Percentiles rank a stretch among this genome's conserved stretches.
phyloP scores from a whole-genome alignment of 2,113 vertebrate species.

The Pimephales promelas region DNA sequence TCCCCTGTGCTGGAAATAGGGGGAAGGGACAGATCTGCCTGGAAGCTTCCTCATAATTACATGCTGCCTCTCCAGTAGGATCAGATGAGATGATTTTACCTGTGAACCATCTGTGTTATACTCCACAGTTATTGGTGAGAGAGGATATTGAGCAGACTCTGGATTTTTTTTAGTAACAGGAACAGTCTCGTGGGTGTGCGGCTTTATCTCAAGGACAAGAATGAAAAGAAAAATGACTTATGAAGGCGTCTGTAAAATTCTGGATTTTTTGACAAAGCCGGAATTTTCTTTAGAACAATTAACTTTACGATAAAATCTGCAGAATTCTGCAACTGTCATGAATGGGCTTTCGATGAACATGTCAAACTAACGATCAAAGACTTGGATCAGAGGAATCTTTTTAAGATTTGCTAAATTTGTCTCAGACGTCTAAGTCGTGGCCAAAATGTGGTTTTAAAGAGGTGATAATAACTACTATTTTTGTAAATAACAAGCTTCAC shows the following conservation, averaged over 20 bases:
- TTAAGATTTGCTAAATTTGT: too few species aligned
- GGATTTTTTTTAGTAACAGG: slow-evolving; percentile 5
- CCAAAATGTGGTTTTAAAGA: too few species aligned
- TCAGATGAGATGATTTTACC: slow-evolving; percentile 49
- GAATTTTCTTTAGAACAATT: neutral
- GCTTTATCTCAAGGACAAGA: slow-evolving; percentile 17
- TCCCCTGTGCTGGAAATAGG: slow-evolving; percentile 55
- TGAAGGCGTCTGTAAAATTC: neutral
- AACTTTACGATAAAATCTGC: neutral
- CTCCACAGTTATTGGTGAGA: slow-evolving; percentile 19
- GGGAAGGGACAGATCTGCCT: slow-evolving; percentile 56
- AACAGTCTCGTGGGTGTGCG: neutral
- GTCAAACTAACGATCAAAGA: too few species aligned
- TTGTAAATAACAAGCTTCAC: too few species aligned
- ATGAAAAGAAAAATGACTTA: neutral
- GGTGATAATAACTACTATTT: too few species aligned
- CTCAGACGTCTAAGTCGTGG: too few species aligned
- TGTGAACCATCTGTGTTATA: slow-evolving; percentile 37
- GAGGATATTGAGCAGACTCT: slow-evolving; percentile 3
- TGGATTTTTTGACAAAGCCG: neutral
- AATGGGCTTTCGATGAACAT: too few species aligned
- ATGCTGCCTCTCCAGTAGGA: slow-evolving; percentile 53
- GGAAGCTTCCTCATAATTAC: slow-evolving; percentile 59
- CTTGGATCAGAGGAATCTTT: too few species aligned
- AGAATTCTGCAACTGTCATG: neutral